Evolutionary conservation across 2,797 vertebrate genomes (phyloP).

Genomic region (Liasis olivaceus): DNA sequence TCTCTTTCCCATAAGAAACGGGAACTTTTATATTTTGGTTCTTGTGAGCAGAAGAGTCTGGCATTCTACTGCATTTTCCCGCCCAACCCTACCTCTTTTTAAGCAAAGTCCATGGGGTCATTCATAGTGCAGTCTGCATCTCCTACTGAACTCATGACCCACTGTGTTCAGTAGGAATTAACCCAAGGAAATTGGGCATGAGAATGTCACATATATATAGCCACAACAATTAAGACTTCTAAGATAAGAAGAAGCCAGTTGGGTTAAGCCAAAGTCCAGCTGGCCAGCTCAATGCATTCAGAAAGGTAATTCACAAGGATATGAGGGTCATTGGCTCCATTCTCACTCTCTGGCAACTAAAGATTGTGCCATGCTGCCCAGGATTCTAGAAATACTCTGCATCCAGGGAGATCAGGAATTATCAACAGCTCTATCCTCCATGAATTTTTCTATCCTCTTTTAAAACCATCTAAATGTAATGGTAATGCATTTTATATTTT

Average conservation of each 20-base stretch:
- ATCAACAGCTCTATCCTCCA: neutral
- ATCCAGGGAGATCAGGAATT: neutral
- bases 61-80: neutral
- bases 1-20: conserved; percentile 31
- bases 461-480: neutral
- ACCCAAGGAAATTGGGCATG: neutral
- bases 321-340: neutral
- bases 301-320: neutral
- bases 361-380: neutral
- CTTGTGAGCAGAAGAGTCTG: neutral
- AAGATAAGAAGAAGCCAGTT: neutral
- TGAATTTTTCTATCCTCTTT: neutral
- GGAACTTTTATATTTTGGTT: conserved; percentile 25
- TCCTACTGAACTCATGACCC: neutral
- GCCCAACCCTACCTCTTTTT: neutral
- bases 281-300: neutral
- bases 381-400: neutral
- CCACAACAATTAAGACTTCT: neutral
- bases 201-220: neutral
- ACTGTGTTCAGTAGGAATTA: neutral
- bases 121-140: neutral
- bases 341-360: neutral
- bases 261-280: neutral
- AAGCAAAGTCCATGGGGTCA: neutral
- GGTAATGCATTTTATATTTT: neutral